Evolutionary conservation across 2,888 invertebrate species (phyloP).

Genomic region (Scaptomyza caliginosa): DNA sequence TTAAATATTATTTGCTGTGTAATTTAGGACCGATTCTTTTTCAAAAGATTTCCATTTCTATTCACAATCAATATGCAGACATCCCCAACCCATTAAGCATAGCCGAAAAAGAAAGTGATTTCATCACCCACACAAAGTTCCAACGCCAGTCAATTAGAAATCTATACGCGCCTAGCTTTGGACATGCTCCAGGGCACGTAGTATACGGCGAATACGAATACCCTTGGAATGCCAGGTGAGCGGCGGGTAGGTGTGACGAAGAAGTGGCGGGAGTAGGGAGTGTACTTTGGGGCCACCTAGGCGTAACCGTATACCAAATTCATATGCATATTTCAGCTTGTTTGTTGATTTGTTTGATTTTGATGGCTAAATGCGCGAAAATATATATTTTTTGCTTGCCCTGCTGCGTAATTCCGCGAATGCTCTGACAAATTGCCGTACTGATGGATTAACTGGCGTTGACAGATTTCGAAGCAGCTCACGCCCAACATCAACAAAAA

Average conservation of each 20-base stretch:
- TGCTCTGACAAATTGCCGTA: not conserved
- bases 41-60: not conserved
- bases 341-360: constrained; percentile 45
- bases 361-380: constrained; percentile 46
- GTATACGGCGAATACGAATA: constrained; percentile 3
- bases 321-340: constrained; percentile 51
- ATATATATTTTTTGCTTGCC: constrained; percentile 39
- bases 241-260: not conserved
- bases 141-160: constrained; percentile 33
- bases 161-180: constrained; percentile 28
- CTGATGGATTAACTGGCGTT: constrained; percentile 26
- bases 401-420: constrained; percentile 57
- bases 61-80: not conserved
- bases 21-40: too few species aligned
- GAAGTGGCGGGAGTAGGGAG: not conserved
- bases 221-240: constrained; percentile 30
- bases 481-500: constrained; percentile 58
- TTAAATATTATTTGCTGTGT: too few species aligned
- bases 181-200: constrained; percentile 59
- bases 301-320: constrained; percentile 53
- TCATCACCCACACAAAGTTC: not conserved
- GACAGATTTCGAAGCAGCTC: constrained; percentile 70
- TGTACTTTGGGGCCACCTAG: constrained; percentile 44
- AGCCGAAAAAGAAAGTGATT: constrained; percentile 53
- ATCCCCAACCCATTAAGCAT: not conserved